Evolutionary conservation across 2,888 invertebrate species (phyloP).

Genomic region (Harpagoxenus sublaevis): DNA sequence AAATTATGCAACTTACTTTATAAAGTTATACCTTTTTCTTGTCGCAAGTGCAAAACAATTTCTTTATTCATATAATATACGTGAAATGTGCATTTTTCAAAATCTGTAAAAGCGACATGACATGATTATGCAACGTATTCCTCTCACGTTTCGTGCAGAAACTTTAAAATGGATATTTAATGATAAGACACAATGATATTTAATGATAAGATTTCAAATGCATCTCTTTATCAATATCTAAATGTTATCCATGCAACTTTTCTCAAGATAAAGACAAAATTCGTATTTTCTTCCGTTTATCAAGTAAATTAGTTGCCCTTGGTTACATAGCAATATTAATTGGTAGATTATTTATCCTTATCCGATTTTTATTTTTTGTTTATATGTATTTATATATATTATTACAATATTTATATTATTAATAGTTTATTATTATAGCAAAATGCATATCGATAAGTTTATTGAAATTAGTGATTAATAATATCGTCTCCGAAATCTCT

Average conservation of each 20-base stretch:
- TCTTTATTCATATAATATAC: not conserved
- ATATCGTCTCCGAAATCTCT: not conserved
- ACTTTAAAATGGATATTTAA: conserved; percentile 42
- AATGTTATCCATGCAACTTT: conserved; percentile 47
- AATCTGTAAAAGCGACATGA: not conserved
- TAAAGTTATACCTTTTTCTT: not conserved
- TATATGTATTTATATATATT: not conserved
- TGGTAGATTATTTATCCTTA: not conserved
- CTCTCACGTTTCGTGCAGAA: conserved; percentile 8
- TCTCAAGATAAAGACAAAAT: conserved; percentile 53
- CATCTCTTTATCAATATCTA: conserved; percentile 53
- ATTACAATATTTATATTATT: not conserved
- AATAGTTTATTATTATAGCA: not conserved
- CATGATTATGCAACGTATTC: conserved; percentile 10
- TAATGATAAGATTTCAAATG: conserved; percentile 53
- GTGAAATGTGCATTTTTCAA: not conserved
- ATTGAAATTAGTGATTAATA: not conserved
- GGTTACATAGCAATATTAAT: conserved; percentile 50
- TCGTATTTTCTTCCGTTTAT: conserved; percentile 35
- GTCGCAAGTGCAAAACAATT: not conserved
- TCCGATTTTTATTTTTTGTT: not conserved
- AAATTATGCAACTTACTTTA: conserved; percentile 17
- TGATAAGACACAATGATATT: conserved; percentile 40
- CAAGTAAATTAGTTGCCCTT: conserved; percentile 59
- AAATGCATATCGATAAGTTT: not conserved